Base-by-base conservation (phyloP, 2,113 vertebrate species). In the Coreoperca whiteheadi region DNA sequence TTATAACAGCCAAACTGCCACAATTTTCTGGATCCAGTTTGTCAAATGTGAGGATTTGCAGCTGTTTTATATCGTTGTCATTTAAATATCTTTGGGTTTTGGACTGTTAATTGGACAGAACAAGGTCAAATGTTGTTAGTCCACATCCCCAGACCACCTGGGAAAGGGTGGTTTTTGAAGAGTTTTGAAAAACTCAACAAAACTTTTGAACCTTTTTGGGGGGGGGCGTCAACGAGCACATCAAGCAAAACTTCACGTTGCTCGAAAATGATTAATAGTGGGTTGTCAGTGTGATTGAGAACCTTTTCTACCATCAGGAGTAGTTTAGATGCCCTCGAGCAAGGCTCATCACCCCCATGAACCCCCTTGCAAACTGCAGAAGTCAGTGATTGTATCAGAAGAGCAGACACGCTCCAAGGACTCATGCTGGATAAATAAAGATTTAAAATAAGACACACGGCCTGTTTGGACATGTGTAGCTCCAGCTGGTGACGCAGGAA, bases 381-480 rank as follows among this genome's bases (percentile, higher is more conserved):
- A 25, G 21, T 34, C 11, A 23, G 18, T n/a, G 28, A 39, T 48
- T 71, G 32, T 15, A 43, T 65, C 56, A 66, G 43, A 28, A 8
- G 50, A 64, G 30, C 48, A 79, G 34, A 34, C 66, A 9, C n/a
- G 0, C 57, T 73, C 41, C 32, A 6, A 66, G 32, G 14, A 6
- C n/a, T 69, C 10, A 16, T 25, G 25, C 23, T 37, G 23, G 34
- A 43, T 39, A 5, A 60, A 41, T 51, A 15, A 48, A 48, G 37
- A 25, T 56, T 67, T 53, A 64, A 53, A 60, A 61, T 59, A 39
- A 43, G 46, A 65, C 18, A 10, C 1, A 4, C 0, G 37, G 63
- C 82, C 51, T 74, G 82, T 70, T 28, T 1, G 34, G 46, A 73
- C 82, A 41, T 43, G 70, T 87, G 37, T 6, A n/a, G 32, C 51